These are phyloP conservation scores for Diabrotica undecimpunctata DNA, from an alignment of 1,140 invertebrate genomes.

Conservation along the genomic window DNA sequence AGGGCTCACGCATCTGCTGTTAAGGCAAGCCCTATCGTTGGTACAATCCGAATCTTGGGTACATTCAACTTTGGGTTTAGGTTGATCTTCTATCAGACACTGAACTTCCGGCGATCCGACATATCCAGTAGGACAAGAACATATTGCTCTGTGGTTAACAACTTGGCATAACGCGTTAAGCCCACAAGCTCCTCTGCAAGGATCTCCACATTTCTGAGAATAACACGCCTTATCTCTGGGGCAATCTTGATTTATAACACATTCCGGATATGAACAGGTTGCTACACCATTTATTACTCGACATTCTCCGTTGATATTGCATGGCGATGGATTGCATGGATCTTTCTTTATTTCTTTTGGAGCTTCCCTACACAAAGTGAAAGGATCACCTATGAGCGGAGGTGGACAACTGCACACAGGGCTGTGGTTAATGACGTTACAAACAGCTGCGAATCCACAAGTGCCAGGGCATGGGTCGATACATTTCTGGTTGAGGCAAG, in stretches of 20 bases:
- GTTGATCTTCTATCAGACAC: constrained; percentile 54
- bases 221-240: constrained; percentile 75
- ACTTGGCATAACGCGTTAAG: constrained; percentile 80
- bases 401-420: constrained; percentile 74
- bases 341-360: constrained; percentile 50
- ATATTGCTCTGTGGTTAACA: constrained; percentile 76
- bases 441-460: constrained; percentile 65
- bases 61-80: constrained; percentile 71
- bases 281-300: constrained; percentile 65
- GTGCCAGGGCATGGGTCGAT: constrained; percentile 69
- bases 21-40: constrained; percentile 79
- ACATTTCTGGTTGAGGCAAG: constrained; percentile 71
- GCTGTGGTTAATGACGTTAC: constrained; percentile 73
- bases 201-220: constrained; percentile 75
- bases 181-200: constrained; percentile 76
- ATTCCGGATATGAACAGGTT: constrained; percentile 78
- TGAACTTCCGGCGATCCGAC: constrained; percentile 75
- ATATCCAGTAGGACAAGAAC: constrained; percentile 74
- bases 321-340: constrained; percentile 78
- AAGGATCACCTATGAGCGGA: constrained; percentile 71
- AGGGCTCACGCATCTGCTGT: constrained; percentile 73
- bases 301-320: constrained; percentile 75
- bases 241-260: constrained; percentile 80
- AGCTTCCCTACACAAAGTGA: constrained; percentile 61
- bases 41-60: constrained; percentile 74